Conservation (phyloP, 2,113 vertebrate species). For the human region GRCh38 chr7:74014501-74015000, state of each 20-base stretch:
- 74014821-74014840: too few species aligned
- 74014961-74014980: fast-evolving
- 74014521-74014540: neutral
- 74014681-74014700: neutral
- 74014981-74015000: too few species aligned
- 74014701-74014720: neutral
- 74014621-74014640: fast-evolving
- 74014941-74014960: fast-evolving
- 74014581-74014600: neutral
- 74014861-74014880: neutral
- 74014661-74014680: fast-evolving
- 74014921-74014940: neutral
- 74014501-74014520: neutral
- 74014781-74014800: neutral
- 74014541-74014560: fast-evolving
- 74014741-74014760: neutral
- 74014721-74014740: neutral
- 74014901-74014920: too few species aligned
- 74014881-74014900: too few species aligned
- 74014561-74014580: neutral
- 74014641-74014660: neutral
- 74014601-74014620: neutral
- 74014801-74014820: neutral
- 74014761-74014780: neutral
- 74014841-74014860: neutral